Percentiles rank a stretch among this genome's conserved stretches.
Evolutionary conservation across 2,797 vertebrate species (phyloP).

Genomic region (Cyclura pinguis): DNA sequence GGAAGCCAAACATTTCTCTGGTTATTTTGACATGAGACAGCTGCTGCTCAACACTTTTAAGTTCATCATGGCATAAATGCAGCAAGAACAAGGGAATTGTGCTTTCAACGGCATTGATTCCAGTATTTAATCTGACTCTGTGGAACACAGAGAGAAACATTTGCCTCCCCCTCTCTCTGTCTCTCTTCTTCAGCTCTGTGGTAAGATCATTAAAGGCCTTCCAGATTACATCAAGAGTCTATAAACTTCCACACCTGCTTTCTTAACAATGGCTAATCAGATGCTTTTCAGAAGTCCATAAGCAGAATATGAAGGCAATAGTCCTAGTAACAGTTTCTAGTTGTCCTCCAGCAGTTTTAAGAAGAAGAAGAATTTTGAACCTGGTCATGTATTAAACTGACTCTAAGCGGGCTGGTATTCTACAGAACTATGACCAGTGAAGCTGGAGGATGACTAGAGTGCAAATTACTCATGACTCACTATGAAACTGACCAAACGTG

Average conservation of each 20-base stretch:
- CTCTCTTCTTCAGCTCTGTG: background rate
- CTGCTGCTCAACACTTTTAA: background rate
- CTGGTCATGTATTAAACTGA: background rate
- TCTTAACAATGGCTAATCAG: background rate
- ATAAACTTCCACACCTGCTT: background rate
- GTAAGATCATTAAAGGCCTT: background rate
- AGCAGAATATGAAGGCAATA: background rate
- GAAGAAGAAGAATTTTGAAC: background rate
- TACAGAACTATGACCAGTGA: background rate
- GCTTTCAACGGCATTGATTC: slow-evolving; percentile 5
- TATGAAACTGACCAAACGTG: background rate
- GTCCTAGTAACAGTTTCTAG: background rate
- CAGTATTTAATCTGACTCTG: background rate
- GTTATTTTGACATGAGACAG: slow-evolving; percentile 5
- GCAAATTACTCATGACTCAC: background rate
- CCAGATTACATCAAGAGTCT: background rate
- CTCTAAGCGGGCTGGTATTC: background rate
- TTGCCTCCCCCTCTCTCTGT: background rate
- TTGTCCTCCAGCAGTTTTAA: background rate
- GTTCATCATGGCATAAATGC: background rate
- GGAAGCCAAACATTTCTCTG: background rate
- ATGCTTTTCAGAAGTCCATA: background rate
- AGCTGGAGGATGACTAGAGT: background rate
- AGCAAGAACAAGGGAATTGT: background rate
- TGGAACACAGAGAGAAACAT: background rate